Evolutionary conservation across 2,113 vertebrate genomes (phyloP).

Genomic region (Atlantisia rogersi): DNA sequence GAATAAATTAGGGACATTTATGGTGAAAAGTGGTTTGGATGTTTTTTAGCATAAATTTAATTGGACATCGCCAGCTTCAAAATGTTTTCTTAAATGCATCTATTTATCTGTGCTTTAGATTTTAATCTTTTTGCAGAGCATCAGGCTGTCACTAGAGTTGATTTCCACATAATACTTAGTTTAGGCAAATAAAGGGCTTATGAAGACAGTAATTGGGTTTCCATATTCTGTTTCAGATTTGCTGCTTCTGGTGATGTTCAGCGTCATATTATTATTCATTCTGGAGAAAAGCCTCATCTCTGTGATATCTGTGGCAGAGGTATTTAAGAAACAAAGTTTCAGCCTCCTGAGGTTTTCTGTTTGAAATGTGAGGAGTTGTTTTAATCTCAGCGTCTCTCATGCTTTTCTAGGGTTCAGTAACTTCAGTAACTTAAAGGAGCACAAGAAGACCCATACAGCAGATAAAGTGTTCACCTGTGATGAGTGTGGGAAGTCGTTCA

Average conservation of each 20-base stretch:
- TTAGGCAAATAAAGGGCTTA: neutral
- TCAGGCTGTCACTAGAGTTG: neutral
- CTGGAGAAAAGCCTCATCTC: slow-evolving; percentile 93
- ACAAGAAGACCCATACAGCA: slow-evolving; percentile 91
- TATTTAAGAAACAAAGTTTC: slow-evolving; percentile 33
- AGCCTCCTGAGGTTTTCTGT: neutral
- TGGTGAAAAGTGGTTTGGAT: neutral
- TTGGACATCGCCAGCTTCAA: neutral
- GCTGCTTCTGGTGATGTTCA: slow-evolving; percentile 96
- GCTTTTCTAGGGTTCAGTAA: slow-evolving; percentile 90
- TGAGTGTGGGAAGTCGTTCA: slow-evolving; percentile 96
- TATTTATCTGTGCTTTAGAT: neutral
- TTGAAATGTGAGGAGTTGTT: neutral
- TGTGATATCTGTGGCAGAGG: slow-evolving; percentile 97
- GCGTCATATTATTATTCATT: slow-evolving; percentile 95
- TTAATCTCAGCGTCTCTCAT: neutral
- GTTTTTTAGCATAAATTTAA: neutral
- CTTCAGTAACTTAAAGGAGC: slow-evolving; percentile 96
- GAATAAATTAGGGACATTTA: neutral
- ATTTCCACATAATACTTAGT: neutral
- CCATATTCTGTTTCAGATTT: slow-evolving; percentile 78
- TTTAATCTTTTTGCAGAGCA: neutral
- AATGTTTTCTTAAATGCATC: neutral
- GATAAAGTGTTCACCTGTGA: slow-evolving; percentile 96
- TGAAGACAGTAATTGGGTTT: neutral